Percentiles rank a stretch among this genome's conserved stretches.
Conservation (phyloP, 2,797 vertebrate genomes). For the Picus viridis region DNA sequence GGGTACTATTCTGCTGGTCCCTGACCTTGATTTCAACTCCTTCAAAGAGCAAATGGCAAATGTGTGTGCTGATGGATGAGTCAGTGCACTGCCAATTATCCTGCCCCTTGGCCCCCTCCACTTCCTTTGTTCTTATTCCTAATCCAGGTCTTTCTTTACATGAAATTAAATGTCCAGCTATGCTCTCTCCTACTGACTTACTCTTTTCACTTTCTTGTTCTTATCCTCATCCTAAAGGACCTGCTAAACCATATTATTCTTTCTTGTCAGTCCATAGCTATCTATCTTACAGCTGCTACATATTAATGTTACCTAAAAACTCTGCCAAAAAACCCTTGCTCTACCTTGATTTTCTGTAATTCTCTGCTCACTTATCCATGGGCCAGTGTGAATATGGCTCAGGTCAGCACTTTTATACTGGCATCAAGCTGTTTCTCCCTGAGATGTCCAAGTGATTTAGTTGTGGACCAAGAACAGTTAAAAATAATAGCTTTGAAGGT, state of each 20-base stretch:
- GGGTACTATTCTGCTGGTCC: neutral
- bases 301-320: neutral
- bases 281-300: neutral
- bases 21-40: neutral
- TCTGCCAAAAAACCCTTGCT: conserved; percentile 23
- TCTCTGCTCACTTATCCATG: neutral
- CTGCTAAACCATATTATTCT: neutral
- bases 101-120: neutral
- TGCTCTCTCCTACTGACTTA: neutral
- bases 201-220: neutral
- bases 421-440: neutral
- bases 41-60: neutral
- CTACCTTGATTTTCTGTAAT: conserved; percentile 17
- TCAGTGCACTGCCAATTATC: neutral
- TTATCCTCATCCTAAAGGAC: neutral
- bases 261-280: neutral
- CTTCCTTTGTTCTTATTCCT: neutral
- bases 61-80: neutral
- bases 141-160: neutral
- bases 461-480: conserved; percentile 8
- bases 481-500: conserved; percentile 46
- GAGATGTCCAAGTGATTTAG: conserved; percentile 4
- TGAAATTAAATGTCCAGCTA: neutral
- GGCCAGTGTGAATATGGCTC: neutral
- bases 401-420: neutral